Evolutionary conservation across 2,113 vertebrate genomes (phyloP).

Genomic region (Eulemur macaco): DNA sequence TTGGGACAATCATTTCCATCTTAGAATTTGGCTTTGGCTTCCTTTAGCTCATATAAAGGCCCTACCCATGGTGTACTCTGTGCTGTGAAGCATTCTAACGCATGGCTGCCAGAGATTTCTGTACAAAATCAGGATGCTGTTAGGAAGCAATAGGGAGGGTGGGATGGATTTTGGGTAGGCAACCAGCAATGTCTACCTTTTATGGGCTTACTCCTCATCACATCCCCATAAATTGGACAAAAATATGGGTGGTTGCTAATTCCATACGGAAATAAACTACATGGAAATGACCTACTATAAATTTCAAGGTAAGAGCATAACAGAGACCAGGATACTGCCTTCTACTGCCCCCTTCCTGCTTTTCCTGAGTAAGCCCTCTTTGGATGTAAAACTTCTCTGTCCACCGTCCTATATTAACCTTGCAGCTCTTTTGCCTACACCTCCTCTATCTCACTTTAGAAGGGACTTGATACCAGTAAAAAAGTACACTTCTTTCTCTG

Average conservation of each 20-base stretch:
- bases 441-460: background rate
- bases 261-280: background rate
- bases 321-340: background rate
- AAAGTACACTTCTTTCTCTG: too few relatives aligned
- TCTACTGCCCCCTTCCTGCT: background rate
- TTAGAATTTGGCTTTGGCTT: conserved; percentile 37
- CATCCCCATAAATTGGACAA: background rate
- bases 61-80: background rate
- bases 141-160: background rate
- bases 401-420: background rate
- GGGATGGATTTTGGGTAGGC: background rate
- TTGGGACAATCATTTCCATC: background rate
- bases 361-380: background rate
- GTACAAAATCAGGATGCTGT: background rate
- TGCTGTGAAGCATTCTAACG: background rate
- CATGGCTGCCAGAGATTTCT: background rate
- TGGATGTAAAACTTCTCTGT: background rate
- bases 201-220: background rate
- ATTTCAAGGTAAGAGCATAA: background rate
- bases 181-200: background rate
- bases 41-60: background rate
- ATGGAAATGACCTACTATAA: background rate
- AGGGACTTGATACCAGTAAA: background rate
- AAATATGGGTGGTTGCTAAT: background rate
- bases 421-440: background rate